Conservation (phyloP, 2,888 invertebrate genomes). For the Cantharis lateralis region DNA sequence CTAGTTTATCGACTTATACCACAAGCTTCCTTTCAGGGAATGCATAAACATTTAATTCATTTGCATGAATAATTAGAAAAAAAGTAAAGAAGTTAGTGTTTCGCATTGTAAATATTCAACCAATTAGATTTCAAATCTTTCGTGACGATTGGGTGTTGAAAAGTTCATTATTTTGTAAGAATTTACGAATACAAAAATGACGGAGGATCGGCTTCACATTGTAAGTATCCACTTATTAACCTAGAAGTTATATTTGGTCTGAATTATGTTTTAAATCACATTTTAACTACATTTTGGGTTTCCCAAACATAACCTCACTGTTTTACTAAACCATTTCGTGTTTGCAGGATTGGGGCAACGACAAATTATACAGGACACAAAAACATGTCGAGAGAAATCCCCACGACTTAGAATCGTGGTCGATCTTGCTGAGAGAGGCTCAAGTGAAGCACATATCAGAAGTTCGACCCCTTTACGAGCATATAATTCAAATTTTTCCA, state of each 20-base stretch:
- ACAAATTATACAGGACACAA: slow-evolving; percentile 80
- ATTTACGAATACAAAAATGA: slow-evolving; percentile 16
- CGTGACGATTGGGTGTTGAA: background rate
- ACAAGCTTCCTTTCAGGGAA: background rate
- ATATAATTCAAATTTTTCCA: slow-evolving; percentile 91
- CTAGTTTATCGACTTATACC: background rate
- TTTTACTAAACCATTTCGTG: background rate
- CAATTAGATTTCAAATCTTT: background rate
- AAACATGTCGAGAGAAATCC: slow-evolving; percentile 85
- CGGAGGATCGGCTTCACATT: slow-evolving; percentile 19
- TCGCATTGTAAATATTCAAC: background rate
- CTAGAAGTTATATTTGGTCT: background rate
- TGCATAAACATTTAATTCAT: background rate
- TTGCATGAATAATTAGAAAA: background rate
- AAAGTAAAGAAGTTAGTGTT: background rate
- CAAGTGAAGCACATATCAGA: slow-evolving; percentile 87
- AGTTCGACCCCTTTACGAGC: slow-evolving; percentile 90
- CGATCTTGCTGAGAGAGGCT: slow-evolving; percentile 90
- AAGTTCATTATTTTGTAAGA: background rate
- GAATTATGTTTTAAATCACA: slow-evolving; percentile 6
- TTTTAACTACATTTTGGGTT: slow-evolving; percentile 23
- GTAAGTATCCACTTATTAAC: background rate
- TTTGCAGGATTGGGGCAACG: slow-evolving; percentile 86
- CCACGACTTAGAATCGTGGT: slow-evolving; percentile 98
- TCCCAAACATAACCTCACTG: background rate